Conservation (phyloP, 2,113 vertebrate species). For the Hyla sarda region DNA sequence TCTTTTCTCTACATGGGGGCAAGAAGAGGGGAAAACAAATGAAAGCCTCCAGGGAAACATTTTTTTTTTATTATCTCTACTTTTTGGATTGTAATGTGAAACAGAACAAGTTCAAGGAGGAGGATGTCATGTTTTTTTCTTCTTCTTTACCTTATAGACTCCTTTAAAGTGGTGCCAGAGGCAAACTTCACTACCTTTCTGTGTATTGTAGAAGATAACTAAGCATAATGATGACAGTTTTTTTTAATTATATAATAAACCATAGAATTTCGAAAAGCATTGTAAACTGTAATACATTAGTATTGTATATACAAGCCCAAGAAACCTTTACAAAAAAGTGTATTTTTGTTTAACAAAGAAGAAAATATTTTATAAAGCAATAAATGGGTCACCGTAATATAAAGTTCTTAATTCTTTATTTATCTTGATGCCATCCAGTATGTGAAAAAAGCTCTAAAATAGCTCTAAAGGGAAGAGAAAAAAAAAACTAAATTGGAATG, state of each 20-base stretch:
- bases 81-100: background rate
- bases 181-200: background rate
- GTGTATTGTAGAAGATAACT: background rate
- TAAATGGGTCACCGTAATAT: background rate
- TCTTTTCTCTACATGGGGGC: background rate
- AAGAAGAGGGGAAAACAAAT: background rate
- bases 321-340: background rate
- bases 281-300: background rate
- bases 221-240: background rate
- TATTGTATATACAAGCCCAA: background rate
- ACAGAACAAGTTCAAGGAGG: background rate
- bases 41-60: background rate
- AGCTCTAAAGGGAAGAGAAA: background rate
- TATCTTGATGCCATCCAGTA: background rate
- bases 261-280: background rate
- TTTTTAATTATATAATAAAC: background rate
- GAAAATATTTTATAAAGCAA: background rate
- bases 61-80: background rate
- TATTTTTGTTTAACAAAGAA: background rate
- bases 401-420: background rate
- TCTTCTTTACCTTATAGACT: background rate
- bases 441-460: too few species aligned
- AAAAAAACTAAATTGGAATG: constrained; percentile 1
- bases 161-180: background rate
- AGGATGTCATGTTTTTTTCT: background rate